Conservation (phyloP, 2,797 vertebrate genomes). For the Prionace glauca region DNA sequence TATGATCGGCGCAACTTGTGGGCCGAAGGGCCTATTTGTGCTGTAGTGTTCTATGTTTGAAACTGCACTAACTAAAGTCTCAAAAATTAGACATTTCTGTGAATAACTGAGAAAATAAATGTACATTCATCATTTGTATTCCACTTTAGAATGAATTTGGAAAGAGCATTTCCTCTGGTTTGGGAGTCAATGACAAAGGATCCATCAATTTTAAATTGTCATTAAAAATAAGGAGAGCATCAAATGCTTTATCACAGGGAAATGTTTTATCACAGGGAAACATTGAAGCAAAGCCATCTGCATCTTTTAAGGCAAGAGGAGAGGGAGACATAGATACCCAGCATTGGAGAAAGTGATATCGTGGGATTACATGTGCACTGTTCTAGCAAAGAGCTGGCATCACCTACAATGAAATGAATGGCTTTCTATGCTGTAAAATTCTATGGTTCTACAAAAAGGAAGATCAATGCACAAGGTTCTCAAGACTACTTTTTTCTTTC, state of each 20-base stretch:
- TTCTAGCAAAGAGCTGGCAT: background rate
- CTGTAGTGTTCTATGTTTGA: no score
- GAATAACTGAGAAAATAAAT: background rate
- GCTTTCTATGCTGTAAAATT: no score
- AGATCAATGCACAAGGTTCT: no score
- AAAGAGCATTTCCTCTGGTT: background rate
- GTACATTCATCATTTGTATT: background rate
- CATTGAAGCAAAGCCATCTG: no score
- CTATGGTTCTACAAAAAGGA: no score
- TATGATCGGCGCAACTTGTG: no score
- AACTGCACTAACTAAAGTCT: background rate
- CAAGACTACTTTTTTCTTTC: no score
- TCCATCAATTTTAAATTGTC: background rate
- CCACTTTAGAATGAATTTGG: background rate
- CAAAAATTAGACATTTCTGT: background rate
- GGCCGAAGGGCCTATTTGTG: no score
- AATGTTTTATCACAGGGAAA: no score
- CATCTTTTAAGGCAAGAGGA: no score
- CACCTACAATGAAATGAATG: no score
- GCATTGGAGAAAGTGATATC: background rate
- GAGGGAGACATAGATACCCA: background rate
- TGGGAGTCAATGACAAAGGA: background rate
- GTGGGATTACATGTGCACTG: background rate
- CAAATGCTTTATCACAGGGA: background rate
- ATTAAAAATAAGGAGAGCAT: background rate